These are phyloP conservation scores for Busseola fusca DNA, from an alignment of 2,888 invertebrate genomes.

Conservation along the genomic window DNA sequence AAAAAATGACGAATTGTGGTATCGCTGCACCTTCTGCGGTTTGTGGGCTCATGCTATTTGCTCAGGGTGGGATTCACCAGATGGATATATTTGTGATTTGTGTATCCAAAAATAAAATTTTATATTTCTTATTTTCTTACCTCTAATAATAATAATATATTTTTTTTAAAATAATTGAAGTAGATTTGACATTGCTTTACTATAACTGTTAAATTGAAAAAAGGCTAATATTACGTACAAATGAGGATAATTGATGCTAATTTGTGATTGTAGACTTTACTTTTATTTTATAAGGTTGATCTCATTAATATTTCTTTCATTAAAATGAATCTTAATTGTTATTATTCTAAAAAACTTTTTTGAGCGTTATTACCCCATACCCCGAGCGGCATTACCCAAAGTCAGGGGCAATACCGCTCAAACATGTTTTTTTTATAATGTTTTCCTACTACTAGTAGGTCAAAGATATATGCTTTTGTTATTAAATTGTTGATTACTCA, in stretches of 20 bases:
- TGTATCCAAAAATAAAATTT: background rate
- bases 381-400: background rate
- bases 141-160: too few relatives aligned
- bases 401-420: background rate
- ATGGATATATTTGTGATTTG: background rate
- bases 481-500: background rate
- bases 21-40: background rate
- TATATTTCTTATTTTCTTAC: too few relatives aligned
- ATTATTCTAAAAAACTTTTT: too few relatives aligned
- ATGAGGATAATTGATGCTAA: too few relatives aligned
- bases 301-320: background rate
- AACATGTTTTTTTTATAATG: background rate
- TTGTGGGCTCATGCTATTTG: background rate
- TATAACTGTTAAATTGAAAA: too few relatives aligned
- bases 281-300: background rate
- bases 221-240: too few relatives aligned
- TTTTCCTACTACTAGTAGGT: background rate
- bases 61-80: background rate
- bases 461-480: background rate
- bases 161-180: too few relatives aligned
- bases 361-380: background rate
- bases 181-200: too few relatives aligned
- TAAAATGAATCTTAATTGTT: background rate
- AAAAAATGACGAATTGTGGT: background rate
- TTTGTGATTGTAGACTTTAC: background rate